These are phyloP conservation scores for Aromia moschata DNA, from an alignment of 2,888 invertebrate genomes.

Conservation along the genomic window DNA sequence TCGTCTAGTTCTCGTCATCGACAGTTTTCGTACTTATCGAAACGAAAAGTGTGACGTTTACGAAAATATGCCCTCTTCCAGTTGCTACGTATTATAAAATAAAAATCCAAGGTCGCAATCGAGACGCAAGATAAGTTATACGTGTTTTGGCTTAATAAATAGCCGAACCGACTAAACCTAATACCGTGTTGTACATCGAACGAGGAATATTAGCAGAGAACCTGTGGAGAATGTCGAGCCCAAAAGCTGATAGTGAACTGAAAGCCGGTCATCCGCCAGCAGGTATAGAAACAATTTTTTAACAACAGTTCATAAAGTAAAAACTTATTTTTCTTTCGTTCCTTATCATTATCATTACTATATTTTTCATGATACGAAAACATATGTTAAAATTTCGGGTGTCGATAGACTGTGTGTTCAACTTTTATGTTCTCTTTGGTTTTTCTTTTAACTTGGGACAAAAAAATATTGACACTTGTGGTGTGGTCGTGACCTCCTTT, in stretches of 20 bases:
- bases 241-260: constrained; percentile 73
- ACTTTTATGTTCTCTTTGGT: too few relatives aligned
- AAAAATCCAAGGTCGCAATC: constrained; percentile 7
- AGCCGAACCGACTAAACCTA: constrained; percentile 21
- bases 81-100: constrained; percentile 5
- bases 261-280: constrained; percentile 92
- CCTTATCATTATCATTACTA: too few relatives aligned
- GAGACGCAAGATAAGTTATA: constrained; percentile 14
- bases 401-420: too few relatives aligned
- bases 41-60: not conserved
- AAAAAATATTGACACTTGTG: too few relatives aligned
- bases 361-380: too few relatives aligned
- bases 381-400: too few relatives aligned
- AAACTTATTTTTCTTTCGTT: too few relatives aligned
- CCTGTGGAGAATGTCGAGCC: constrained; percentile 63
- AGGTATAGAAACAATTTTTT: constrained; percentile 68
- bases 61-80: not conserved
- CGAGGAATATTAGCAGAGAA: not conserved
- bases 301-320: too few relatives aligned
- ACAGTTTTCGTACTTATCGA: too few relatives aligned
- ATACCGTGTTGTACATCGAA: constrained; percentile 33
- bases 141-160: constrained; percentile 35
- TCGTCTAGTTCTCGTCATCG: too few relatives aligned
- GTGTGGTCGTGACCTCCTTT: too few relatives aligned
- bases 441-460: too few relatives aligned